Conservation (phyloP, 2,888 invertebrate species). For the Cacoxenus indagator region DNA sequence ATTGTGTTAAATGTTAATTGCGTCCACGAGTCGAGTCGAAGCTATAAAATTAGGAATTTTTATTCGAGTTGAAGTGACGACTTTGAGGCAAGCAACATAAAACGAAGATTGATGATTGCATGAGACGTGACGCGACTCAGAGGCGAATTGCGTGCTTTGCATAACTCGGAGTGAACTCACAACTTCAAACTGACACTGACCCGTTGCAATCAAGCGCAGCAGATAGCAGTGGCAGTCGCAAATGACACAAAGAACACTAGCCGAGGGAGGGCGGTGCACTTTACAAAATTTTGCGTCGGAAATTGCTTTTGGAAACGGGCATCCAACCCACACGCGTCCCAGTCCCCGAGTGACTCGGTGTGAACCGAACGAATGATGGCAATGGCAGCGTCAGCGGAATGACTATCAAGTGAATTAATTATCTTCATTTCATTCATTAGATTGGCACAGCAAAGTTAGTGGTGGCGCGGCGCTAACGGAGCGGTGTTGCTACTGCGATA, state of each 20-base stretch:
- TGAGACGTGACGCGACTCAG: neutral
- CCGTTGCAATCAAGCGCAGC: conserved; percentile 24
- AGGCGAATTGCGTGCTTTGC: conserved; percentile 14
- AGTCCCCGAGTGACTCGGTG: conserved; percentile 5
- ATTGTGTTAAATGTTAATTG: neutral
- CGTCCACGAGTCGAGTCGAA: neutral
- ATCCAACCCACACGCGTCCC: conserved; percentile 23
- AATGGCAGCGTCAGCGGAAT: neutral
- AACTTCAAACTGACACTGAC: conserved; percentile 29
- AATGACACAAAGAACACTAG: no score
- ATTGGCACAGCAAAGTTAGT: conserved; percentile 16
- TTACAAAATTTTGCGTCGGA: conserved; percentile 22
- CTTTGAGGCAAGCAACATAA: conserved; percentile 11
- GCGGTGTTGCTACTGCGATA: conserved; percentile 56
- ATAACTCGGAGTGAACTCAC: conserved; percentile 9
- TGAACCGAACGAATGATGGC: neutral
- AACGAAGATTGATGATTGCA: conserved; percentile 15
- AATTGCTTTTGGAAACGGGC: conserved; percentile 46
- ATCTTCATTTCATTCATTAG: conserved; percentile 64
- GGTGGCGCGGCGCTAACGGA: conserved; percentile 4
- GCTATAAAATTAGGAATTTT: conserved; percentile 51
- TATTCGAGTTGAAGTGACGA: conserved; percentile 36
- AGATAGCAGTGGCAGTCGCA: neutral
- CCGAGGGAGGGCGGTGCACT: neutral
- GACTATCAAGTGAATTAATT: conserved; percentile 49